Base-by-base conservation (phyloP, 2,797 vertebrate species). In the Rhadinocentrus ornatus region DNA sequence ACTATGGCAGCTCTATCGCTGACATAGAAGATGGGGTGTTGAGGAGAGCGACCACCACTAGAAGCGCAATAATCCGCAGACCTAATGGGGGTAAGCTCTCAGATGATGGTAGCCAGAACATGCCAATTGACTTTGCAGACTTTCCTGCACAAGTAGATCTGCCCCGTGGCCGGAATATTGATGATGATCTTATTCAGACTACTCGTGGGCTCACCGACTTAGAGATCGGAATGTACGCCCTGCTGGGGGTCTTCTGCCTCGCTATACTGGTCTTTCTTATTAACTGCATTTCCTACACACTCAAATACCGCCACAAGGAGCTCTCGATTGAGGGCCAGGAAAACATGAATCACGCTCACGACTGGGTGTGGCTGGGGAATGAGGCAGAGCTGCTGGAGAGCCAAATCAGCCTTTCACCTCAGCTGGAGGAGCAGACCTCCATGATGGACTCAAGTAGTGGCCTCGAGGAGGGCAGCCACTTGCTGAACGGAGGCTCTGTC, bases 301-400 rank as follows among this genome's bases (percentile, higher is more conserved):
- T 99, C 68, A 96, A 93, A 84, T 99, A 97, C 85, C 93, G 96
- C 32, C 97, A 96, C 91, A 99, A 99, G 89, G 97, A 97, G 88
- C 91, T 96, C 12, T 96, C 97, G 3, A 82, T 94, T 0, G 97
- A 98, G 82, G 96, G 96, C 44, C 96, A 96, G 86, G 88, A 95
- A 78, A 91, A 93, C 75, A 86, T 95, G 95, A 94, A 95, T 62
- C 97, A 99, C 3, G 96, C 97, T 4, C 98, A 99, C 0, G 97
- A 99, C 75, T 99, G 98, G 98, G 97, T 99, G 71, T 99, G 98
- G 97, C 91, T 99, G 56, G 97, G 97, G 2, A 97, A 96, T 0
- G 97, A 97, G 87, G 93, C 96, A 0, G 97, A 99, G 78, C 94
- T 97, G 44, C 89, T 97, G 78, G 97, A 97, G 90, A 95, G 94